Conservation (phyloP, 2,888 invertebrate species). For the Nomada hirtipes region DNA sequence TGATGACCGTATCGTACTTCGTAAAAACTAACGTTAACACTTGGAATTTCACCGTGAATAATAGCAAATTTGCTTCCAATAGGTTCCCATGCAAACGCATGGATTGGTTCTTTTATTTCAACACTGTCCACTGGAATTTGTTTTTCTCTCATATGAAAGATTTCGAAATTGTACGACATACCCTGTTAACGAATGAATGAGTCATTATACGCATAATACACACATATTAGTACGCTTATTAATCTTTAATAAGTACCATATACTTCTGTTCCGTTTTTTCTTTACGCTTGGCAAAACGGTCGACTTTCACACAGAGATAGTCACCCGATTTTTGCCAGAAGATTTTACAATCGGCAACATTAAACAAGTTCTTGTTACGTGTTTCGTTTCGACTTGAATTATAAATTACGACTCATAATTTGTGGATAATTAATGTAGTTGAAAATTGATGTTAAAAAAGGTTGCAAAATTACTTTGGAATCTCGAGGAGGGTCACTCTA, state of each 20-base stretch:
- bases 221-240: not conserved
- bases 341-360: conserved; percentile 98
- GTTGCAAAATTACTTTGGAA: conserved; percentile 88
- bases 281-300: conserved; percentile 95
- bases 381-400: conserved; percentile 89
- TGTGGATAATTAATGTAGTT: not conserved
- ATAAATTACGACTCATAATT: conserved; percentile 12
- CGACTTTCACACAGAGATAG: conserved; percentile 98
- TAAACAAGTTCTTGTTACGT: conserved; percentile 98
- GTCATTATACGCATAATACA: conserved; percentile 2
- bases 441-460: not conserved
- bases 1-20: conserved; percentile 96
- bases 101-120: conserved; percentile 96
- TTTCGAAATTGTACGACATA: conserved; percentile 99
- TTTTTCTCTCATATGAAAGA: conserved; percentile 99
- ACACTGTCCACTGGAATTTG: conserved; percentile 99
- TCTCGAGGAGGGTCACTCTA: conserved; percentile 95
- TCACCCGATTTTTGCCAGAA: conserved; percentile 99
- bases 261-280: conserved; percentile 97
- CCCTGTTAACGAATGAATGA: conserved; percentile 85
- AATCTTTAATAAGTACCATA: conserved; percentile 85
- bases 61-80: conserved; percentile 98
- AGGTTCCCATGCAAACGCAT: conserved; percentile 99
- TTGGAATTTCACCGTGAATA: conserved; percentile 96
- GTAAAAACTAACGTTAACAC: conserved; percentile 96